Conservation (phyloP, 2,797 vertebrate genomes). For the Myotis planiceps region DNA sequence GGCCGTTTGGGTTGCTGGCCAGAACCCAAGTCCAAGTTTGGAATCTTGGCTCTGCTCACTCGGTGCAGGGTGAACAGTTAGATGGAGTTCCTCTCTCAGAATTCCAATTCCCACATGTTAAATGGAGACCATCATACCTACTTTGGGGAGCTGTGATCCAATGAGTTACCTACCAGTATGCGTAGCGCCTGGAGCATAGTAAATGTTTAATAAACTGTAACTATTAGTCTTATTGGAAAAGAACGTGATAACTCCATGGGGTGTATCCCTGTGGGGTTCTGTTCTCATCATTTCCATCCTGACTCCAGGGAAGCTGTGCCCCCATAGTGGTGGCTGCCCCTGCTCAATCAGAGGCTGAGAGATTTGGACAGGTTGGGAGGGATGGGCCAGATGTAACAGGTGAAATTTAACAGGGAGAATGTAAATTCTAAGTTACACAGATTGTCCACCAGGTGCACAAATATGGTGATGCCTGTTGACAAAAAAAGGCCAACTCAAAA, state of each 20-base stretch:
- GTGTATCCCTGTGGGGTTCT: not conserved
- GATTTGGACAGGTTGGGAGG: no score
- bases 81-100: not conserved
- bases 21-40: not conserved
- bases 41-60: not conserved
- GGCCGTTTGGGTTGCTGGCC: not conserved
- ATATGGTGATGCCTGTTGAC: not conserved
- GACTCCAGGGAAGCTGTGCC: not conserved
- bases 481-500: not conserved
- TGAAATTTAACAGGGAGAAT: not conserved
- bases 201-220: conserved; percentile 31
- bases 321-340: fast-evolving
- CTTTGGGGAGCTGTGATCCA: not conserved
- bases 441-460: not conserved
- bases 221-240: not conserved
- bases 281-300: not conserved
- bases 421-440: not conserved
- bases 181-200: not conserved
- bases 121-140: not conserved
- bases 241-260: not conserved
- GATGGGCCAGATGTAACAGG: not conserved
- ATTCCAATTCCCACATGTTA: not conserved
- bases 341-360: not conserved
- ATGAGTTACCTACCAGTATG: not conserved
- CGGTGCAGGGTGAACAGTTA: not conserved